A percentile compares a stretch with the other conserved stretches of the same genome.
These are phyloP conservation scores for Antechinus stuartii DNA, from an alignment of 2,113 vertebrate species.

Conservation along the genomic window DNA sequence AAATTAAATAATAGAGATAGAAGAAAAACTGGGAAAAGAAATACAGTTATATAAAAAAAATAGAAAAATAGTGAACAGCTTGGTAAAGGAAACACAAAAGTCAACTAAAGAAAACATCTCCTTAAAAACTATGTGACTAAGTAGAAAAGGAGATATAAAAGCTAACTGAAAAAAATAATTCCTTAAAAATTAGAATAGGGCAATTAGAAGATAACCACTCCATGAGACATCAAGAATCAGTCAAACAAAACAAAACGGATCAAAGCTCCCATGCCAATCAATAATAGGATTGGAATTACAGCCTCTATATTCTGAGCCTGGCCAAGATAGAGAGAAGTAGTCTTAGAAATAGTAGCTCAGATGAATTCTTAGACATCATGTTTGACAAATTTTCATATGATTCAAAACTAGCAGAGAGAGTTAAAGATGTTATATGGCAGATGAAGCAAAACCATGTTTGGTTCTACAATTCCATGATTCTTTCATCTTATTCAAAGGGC, in stretches of 20 bases:
- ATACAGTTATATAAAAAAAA: no score
- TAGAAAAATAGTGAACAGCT: no score
- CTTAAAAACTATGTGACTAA: no score
- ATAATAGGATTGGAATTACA: not conserved
- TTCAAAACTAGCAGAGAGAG: not conserved
- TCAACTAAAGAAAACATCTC: no score
- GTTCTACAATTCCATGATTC: not conserved
- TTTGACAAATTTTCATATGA: not conserved
- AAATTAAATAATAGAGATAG: no score
- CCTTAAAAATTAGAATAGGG: no score
- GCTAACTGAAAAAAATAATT: no score
- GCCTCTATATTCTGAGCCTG: not conserved
- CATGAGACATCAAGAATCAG: no score
- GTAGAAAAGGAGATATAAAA: no score
- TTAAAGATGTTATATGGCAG: not conserved
- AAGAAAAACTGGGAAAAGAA: no score
- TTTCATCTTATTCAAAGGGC: not conserved
- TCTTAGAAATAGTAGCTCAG: not conserved
- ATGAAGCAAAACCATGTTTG: not conserved
- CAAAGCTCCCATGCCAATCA: not conserved
- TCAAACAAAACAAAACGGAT: not conserved
- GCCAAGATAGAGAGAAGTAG: not conserved
- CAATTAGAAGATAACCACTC: no score
- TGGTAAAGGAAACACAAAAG: no score
- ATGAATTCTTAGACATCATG: not conserved